Base-by-base conservation (phyloP, 2,113 vertebrate genomes). In the Apodemus speciosus region DNA sequence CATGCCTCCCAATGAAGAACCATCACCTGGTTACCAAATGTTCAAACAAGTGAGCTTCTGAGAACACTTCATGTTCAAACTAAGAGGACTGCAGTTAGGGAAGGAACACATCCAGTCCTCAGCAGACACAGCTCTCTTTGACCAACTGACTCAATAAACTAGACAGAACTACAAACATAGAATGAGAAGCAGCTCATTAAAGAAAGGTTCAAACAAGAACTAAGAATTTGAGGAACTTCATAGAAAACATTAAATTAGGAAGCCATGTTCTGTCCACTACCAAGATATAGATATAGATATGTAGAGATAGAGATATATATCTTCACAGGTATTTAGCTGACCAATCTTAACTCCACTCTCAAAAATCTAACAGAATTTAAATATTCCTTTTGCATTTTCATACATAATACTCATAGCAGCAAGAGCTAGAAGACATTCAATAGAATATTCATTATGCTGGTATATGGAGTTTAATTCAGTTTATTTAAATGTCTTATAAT, bases 101-200 rank as follows among this genome's bases (percentile, higher is more conserved):
- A 89, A 93, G 72, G 40, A n/a, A 30, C 18, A 88, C 38, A 88
- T 60, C 72, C 89, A 58, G 72, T 71, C 35, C 38, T 88, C 38
- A 7, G 35, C 13, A 90, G 4, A 88, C 60, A 71, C 5, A 71
- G 46, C 23, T 81, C 80, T 93, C 11, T 21, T 49, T 88, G 38
- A 93, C 66, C 38, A 72, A 43, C 32, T 93, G 73, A 64, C 25
- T 96, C 60, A 85, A 68, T 64, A 27, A 91, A 89, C 81, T 53
- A 88, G 32, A 85, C 10, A 90, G 38, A 81, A 66, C 66, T 56
- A 88, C 38, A 75, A 95, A 94, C 20, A 92, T 16, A 93, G 53
- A 85, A 51, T 11, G 6, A 81, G 20, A 88, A 71, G 40, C 71
- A 62, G 46, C 14, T 76, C 62, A 49, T 79, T 84, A 87, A 80